Conservation (phyloP, 2,797 vertebrate genomes). For the Ispidina picta region DNA sequence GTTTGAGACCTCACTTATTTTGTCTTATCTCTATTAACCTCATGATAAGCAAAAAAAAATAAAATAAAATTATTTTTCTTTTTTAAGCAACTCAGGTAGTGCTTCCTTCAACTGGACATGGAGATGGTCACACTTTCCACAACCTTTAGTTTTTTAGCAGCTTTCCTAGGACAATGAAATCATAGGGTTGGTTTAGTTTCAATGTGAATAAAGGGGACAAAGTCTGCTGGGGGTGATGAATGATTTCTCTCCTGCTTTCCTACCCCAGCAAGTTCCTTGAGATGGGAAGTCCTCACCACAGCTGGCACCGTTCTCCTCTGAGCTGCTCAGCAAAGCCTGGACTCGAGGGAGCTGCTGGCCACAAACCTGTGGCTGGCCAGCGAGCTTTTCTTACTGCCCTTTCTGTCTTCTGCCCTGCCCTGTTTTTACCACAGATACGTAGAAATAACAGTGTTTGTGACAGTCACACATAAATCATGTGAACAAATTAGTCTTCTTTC, state of each 20-base stretch:
- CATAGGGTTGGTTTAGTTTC: background rate
- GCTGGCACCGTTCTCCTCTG: no score
- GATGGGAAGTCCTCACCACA: background rate
- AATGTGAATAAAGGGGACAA: background rate
- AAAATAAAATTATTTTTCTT: no score
- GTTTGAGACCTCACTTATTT: background rate
- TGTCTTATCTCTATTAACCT: background rate
- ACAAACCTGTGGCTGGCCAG: background rate
- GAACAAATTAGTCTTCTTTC: background rate
- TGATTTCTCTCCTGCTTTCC: background rate
- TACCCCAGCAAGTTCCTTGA: background rate
- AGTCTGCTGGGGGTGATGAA: background rate
- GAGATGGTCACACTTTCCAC: background rate
- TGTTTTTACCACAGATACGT: background rate
- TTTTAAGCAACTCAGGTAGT: background rate
- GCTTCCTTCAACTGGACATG: background rate
- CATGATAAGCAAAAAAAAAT: background rate
- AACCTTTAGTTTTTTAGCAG: background rate
- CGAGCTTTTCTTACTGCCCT: background rate
- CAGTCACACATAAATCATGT: no score
- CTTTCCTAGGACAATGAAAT: background rate
- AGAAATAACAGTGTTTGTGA: background rate
- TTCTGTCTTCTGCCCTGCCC: background rate
- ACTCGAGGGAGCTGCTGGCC: accelerated
- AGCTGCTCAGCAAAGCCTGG: background rate